Evolutionary conservation across 2,797 vertebrate species (phyloP).

Genomic region (Onychomys arenicola): DNA sequence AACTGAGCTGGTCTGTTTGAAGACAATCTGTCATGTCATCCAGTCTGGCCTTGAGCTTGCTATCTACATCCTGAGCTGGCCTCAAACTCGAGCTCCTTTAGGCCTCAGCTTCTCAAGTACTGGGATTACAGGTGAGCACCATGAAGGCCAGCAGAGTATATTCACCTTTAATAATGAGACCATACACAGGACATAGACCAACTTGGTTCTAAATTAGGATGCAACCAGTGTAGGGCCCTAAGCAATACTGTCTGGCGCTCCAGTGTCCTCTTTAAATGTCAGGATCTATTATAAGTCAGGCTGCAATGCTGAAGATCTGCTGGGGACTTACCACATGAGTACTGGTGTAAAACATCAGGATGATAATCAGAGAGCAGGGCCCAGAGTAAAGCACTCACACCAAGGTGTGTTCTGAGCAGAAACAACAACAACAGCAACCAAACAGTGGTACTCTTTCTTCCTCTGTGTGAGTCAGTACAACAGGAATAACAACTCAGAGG

Average conservation of each 20-base stretch:
- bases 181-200: not conserved
- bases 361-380: not conserved
- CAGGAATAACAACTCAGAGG: not conserved
- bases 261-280: not conserved
- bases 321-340: not conserved
- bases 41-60: not conserved
- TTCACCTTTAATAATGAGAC: not conserved
- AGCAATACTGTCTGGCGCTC: not conserved
- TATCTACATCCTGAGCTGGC: not conserved
- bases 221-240: not conserved
- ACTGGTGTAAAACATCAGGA: not conserved
- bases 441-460: not conserved
- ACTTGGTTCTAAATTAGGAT: not conserved
- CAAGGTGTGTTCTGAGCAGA: conserved; percentile 9
- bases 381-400: not conserved
- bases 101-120: not conserved
- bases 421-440: too few relatives aligned
- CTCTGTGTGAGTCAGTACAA: not conserved
- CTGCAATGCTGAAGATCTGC: not conserved
- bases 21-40: not conserved
- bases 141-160: not conserved
- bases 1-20: not conserved
- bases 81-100: not conserved
- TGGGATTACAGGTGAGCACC: not conserved
- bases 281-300: not conserved